Evolutionary conservation across 2,797 vertebrate species (phyloP).

Genomic region (Sebastes variabilis): DNA sequence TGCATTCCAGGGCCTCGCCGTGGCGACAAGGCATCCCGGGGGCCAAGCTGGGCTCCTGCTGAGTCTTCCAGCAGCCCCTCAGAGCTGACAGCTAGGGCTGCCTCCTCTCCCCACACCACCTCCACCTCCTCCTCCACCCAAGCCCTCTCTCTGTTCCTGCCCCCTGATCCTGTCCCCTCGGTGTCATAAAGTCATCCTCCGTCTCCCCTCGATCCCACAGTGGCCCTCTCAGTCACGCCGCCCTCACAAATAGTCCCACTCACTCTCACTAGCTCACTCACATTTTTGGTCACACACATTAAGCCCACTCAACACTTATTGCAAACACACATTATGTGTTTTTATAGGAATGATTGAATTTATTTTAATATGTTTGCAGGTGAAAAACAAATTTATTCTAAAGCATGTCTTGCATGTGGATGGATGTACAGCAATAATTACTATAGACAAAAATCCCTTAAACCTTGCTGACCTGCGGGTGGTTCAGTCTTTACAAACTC

Average conservation of each 20-base stretch:
- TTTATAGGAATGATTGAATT: not conserved
- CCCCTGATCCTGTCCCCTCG: constrained; percentile 65
- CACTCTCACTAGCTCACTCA: constrained; percentile 58
- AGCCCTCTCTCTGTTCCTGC: constrained; percentile 49
- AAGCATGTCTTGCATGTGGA: not conserved
- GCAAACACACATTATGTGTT: constrained; percentile 4
- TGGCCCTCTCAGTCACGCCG: constrained; percentile 64
- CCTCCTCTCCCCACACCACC: constrained; percentile 60
- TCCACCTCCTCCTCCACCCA: constrained; percentile 44
- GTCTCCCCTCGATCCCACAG: constrained; percentile 67
- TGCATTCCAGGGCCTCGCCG: constrained; percentile 90
- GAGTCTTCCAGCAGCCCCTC: constrained; percentile 83
- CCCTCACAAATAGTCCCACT: constrained; percentile 54
- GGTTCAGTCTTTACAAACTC: not conserved
- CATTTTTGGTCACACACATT: constrained; percentile 57
- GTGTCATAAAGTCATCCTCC: constrained; percentile 81
- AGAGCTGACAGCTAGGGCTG: constrained; percentile 80
- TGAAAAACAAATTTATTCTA: not conserved
- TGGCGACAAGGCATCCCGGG: constrained; percentile 90
- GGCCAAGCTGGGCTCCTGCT: constrained; percentile 81
- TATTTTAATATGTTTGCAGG: constrained; percentile 11
- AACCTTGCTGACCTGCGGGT: not conserved
- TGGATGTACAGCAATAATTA: not conserved
- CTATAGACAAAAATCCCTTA: not conserved
- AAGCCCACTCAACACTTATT: constrained; percentile 17